phyloP scores from a whole-genome alignment of 2,888 invertebrate species.

The Drosophila crucigera region DNA sequence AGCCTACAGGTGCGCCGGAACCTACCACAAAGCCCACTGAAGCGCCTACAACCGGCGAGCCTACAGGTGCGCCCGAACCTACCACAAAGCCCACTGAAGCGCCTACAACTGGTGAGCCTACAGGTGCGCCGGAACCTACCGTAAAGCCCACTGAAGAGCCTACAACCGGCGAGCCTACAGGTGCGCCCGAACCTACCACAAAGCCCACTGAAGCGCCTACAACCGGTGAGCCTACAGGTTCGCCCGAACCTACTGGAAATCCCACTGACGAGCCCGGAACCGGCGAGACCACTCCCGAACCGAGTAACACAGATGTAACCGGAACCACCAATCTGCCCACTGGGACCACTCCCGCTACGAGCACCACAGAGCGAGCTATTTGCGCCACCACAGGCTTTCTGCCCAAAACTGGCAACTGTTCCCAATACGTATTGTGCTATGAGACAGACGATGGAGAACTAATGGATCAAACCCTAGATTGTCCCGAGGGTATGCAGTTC shows the following conservation, averaged over 20 bases:
- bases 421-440: slow-evolving; percentile 59
- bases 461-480: slow-evolving; percentile 23
- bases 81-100: not conserved
- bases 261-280: not conserved
- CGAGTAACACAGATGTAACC: too few relatives aligned
- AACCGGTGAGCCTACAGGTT: not conserved
- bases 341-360: not conserved
- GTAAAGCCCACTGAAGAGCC: not conserved
- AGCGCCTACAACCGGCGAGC: not conserved
- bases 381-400: slow-evolving; percentile 72
- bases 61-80: not conserved
- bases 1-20: not conserved
- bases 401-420: slow-evolving; percentile 57
- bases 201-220: not conserved
- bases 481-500: slow-evolving; percentile 67
- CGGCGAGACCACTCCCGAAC: too few relatives aligned
- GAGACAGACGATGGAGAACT: slow-evolving; percentile 22
- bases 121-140: not conserved
- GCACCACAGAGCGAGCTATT: accelerated
- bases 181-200: not conserved
- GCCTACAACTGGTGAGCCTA: not conserved
- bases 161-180: not conserved
- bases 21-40: not conserved
- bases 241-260: not conserved
- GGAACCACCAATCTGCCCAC: not conserved